phyloP scores from a whole-genome alignment of 2,113 vertebrate species.

The Ahaetulla prasina region DNA sequence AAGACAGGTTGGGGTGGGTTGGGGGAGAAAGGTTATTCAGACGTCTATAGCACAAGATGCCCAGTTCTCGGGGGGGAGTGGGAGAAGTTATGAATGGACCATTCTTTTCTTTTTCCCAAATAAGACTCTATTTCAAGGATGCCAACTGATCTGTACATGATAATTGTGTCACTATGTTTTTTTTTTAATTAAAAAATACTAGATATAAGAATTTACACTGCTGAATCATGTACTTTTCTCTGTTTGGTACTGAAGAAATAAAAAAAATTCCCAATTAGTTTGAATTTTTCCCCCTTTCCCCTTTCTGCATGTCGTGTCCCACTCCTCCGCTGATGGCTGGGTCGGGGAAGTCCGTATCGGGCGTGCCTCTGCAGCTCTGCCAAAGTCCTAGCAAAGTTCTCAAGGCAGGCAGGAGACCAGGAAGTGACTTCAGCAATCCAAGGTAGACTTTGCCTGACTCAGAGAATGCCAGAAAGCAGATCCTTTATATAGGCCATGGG shows the following conservation, averaged over 20 bases:
- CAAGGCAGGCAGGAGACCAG: too few relatives aligned
- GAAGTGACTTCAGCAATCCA: too few relatives aligned
- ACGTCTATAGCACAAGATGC: neutral
- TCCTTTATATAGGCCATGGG: too few relatives aligned
- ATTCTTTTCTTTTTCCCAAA: neutral
- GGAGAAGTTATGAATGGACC: neutral
- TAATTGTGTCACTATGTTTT: neutral
- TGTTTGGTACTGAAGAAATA: neutral
- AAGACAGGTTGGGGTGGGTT: too few relatives aligned
- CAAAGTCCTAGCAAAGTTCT: too few relatives aligned
- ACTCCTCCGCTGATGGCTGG: too few relatives aligned
- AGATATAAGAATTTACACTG: neutral
- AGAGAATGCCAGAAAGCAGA: too few relatives aligned
- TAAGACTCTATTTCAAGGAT: neutral
- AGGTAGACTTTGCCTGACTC: too few relatives aligned
- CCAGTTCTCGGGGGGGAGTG: neutral
- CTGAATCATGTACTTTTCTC: neutral
- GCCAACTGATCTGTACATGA: neutral
- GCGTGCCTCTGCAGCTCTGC: too few relatives aligned
- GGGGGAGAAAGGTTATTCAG: neutral
- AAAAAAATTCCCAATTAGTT: neutral
- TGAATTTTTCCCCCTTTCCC: neutral
- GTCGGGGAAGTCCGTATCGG: too few relatives aligned
- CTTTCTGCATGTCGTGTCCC: too few relatives aligned
- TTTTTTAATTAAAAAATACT: neutral